Evolutionary conservation across 1,140 invertebrate species (phyloP), one percentile per base, ranked within the genome.

Genomic region (Delia radicum): DNA sequence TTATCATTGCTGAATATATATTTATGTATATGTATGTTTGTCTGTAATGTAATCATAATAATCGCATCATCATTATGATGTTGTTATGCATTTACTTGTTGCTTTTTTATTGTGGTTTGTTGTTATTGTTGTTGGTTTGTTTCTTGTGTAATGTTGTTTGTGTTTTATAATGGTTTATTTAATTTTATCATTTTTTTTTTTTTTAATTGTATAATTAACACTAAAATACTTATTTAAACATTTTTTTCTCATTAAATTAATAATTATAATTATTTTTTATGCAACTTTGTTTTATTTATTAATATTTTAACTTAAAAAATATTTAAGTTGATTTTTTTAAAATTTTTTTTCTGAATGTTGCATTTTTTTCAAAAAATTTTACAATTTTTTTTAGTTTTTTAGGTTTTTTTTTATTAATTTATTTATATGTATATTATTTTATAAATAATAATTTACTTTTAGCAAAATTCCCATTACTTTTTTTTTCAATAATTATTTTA

Each of bases 221-320:
- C 83, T 84, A 84, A 84, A 84, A 84, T 84, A 84, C 83, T 84
- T 84, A 84, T 83, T 84, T 81, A 84, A 83, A 84, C 83, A 84
- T 81, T 81, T 79, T 84, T 81, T 76, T 78, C 24, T 29, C 69
- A 33, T 76, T 72, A 63, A 63, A 76, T 72, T 62, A 73, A 42
- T 73, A 73, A 46, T 75, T 42, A 65, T 73, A 63, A 73, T 62
- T 73, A 62, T 15, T 42, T 76, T 76, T 76, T 65, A 29, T 29
- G 21, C 21, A 28, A 13, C 33, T 75, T 71, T 75, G 3, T 48
- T 75, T 61, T 18, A 62, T 61, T 24, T 75, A 46, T 69, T 67
- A 46, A 28, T n/a, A 31, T 75, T 46, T 69, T 48, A 42, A 15
- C 33, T 73, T 55, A 55, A 6, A 8, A 2, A 18, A 15, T 48